A percentile compares a stretch with the other conserved stretches of the same genome.
Conservation (phyloP, 1,140 invertebrate genomes). For the Bactericera cockerelli region DNA sequence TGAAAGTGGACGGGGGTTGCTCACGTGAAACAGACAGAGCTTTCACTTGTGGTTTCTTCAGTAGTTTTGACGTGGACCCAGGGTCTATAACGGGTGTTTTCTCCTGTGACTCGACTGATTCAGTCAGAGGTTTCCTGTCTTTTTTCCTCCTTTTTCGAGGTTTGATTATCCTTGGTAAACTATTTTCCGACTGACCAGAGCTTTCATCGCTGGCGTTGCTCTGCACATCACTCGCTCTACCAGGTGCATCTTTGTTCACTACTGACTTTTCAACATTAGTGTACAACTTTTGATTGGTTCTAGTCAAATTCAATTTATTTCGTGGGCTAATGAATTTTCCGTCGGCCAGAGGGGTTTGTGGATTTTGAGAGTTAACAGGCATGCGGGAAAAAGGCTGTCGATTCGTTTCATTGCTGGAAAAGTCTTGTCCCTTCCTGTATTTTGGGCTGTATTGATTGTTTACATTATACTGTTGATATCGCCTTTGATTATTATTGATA, state of each 20-base stretch:
- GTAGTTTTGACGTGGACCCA: slow-evolving; percentile 8
- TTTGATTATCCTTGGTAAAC: slow-evolving; percentile 72
- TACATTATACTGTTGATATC: slow-evolving; percentile 9
- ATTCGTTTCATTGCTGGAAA: neutral
- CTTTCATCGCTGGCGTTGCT: slow-evolving; percentile 48
- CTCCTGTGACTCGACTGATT: slow-evolving; percentile 26
- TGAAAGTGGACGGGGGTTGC: slow-evolving; percentile 21
- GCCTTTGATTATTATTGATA: slow-evolving; percentile 24
- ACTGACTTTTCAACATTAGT: neutral
- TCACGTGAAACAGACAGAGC: slow-evolving; percentile 25
- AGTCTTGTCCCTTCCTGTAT: slow-evolving; percentile 1
- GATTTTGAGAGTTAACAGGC: neutral
- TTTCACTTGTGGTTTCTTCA: neutral
- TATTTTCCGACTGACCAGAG: slow-evolving; percentile 55
- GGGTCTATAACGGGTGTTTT: slow-evolving; percentile 22
- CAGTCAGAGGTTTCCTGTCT: slow-evolving; percentile 50
- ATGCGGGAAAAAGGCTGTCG: neutral
- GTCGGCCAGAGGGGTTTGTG: neutral
- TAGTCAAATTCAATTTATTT: neutral
- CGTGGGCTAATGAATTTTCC: neutral
- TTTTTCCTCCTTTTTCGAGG: slow-evolving; percentile 77
- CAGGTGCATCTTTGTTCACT: slow-evolving; percentile 1
- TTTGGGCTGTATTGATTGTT: slow-evolving; percentile 8
- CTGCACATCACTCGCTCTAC: neutral
- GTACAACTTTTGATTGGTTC: slow-evolving; percentile 7